Evolutionary conservation across 2,797 vertebrate genomes (phyloP).

Genomic region (Lophius americanus): DNA sequence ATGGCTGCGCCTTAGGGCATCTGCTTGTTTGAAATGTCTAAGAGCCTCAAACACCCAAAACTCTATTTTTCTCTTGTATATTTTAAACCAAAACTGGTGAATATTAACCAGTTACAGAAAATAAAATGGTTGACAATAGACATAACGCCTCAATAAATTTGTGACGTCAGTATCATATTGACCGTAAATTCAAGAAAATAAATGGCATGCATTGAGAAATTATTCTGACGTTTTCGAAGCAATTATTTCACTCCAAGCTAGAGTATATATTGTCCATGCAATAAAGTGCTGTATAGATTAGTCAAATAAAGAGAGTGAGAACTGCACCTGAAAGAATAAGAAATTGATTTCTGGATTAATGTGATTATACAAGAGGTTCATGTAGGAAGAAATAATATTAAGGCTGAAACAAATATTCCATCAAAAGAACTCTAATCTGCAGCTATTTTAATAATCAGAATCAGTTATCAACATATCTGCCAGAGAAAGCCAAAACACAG

Average conservation of each 20-base stretch:
- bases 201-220: not conserved
- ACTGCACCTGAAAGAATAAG: too few species aligned
- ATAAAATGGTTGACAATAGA: not conserved
- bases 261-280: too few species aligned
- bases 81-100: not conserved
- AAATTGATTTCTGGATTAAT: too few species aligned
- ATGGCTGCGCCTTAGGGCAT: constrained; percentile 20
- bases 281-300: too few species aligned
- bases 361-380: not conserved
- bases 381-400: too few species aligned
- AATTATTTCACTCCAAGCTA: too few species aligned
- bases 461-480: too few species aligned
- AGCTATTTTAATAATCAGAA: too few species aligned
- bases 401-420: not conserved
- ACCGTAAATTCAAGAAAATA: not conserved
- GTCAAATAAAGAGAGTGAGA: too few species aligned
- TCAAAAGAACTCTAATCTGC: not conserved
- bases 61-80: not conserved
- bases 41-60: constrained; percentile 2
- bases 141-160: not conserved
- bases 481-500: too few species aligned
- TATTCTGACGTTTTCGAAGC: too few species aligned
- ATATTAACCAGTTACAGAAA: not conserved
- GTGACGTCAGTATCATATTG: not conserved
- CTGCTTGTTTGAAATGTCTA: not conserved